Conservation (phyloP, 2,797 vertebrate species). For the Syngnathus acus region DNA sequence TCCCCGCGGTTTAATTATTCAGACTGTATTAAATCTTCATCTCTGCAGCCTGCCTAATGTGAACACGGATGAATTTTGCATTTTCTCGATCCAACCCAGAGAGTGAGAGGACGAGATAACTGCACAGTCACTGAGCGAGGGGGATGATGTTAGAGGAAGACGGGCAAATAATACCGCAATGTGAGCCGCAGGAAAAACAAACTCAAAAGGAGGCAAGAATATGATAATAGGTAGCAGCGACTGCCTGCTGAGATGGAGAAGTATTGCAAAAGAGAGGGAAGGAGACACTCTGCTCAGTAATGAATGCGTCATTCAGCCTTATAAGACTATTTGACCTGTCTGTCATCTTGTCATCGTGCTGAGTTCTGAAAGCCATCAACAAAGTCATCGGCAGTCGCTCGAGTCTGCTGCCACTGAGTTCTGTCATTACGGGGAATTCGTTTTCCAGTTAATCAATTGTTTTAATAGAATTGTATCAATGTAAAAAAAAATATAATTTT, state of each 20-base stretch:
- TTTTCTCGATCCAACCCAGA: slow-evolving; percentile 36
- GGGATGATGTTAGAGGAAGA: slow-evolving; percentile 19
- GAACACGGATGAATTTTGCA: slow-evolving; percentile 59
- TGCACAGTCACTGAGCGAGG: slow-evolving; percentile 40
- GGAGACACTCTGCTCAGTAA: slow-evolving; percentile 3
- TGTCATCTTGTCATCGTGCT: slow-evolving; percentile 29
- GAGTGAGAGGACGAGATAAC: slow-evolving; percentile 31
- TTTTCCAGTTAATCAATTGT: not conserved
- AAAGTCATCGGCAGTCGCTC: slow-evolving; percentile 17
- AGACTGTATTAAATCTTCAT: slow-evolving; percentile 61
- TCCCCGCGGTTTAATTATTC: slow-evolving; percentile 61
- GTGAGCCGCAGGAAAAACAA: slow-evolving; percentile 30
- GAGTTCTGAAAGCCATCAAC: slow-evolving; percentile 13
- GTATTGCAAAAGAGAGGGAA: slow-evolving; percentile 9
- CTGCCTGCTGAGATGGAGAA: slow-evolving; percentile 32
- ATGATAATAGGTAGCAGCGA: slow-evolving; percentile 28
- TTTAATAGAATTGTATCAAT: not conserved
- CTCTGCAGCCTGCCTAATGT: slow-evolving; percentile 40
- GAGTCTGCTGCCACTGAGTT: slow-evolving; percentile 9
- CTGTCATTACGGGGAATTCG: not conserved
- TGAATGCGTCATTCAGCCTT: slow-evolving; percentile 29
- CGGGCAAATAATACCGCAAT: slow-evolving; percentile 23
- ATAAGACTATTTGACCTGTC: slow-evolving; percentile 21
- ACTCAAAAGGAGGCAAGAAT: slow-evolving; percentile 18
- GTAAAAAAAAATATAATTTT: too few relatives aligned